These are phyloP conservation scores for Xerus inauris DNA, from an alignment of 2,113 vertebrate genomes.

Conservation along the genomic window DNA sequence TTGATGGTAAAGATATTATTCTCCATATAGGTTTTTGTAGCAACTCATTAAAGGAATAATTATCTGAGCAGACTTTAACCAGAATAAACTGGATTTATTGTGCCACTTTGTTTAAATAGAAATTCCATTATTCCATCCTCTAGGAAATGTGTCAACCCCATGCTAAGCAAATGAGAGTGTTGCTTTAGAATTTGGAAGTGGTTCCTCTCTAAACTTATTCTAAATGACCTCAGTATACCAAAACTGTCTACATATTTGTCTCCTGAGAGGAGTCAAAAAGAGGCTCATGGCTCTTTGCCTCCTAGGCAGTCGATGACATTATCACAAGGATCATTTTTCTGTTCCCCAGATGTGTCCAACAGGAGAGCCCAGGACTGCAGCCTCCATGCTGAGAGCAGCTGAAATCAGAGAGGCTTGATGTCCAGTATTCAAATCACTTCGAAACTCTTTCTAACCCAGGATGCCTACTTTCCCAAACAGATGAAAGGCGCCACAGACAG, in stretches of 20 bases:
- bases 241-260: neutral
- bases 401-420: constrained; percentile 99
- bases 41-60: constrained; percentile 82
- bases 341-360: constrained; percentile 92
- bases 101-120: constrained; percentile 83
- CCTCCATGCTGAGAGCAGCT: constrained; percentile 96
- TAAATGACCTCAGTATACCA: constrained; percentile 62
- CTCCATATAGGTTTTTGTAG: constrained; percentile 81
- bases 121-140: constrained; percentile 78
- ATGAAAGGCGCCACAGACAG: constrained; percentile 90
- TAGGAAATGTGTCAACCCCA: constrained; percentile 64
- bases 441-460: constrained; percentile 87
- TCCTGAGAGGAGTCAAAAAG: neutral
- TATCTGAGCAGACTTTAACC: constrained; percentile 74
- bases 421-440: constrained; percentile 91
- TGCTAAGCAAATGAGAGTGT: constrained; percentile 42
- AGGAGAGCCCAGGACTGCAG: constrained; percentile 86
- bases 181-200: constrained; percentile 49
- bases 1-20: constrained; percentile 84
- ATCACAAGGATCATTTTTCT: constrained; percentile 85
- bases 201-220: constrained; percentile 22
- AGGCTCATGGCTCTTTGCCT: neutral
- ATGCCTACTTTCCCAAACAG: constrained; percentile 89
- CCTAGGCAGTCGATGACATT: constrained; percentile 65
- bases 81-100: constrained; percentile 81